Conservation (phyloP, 2,113 vertebrate species). For the Centropristis striata region DNA sequence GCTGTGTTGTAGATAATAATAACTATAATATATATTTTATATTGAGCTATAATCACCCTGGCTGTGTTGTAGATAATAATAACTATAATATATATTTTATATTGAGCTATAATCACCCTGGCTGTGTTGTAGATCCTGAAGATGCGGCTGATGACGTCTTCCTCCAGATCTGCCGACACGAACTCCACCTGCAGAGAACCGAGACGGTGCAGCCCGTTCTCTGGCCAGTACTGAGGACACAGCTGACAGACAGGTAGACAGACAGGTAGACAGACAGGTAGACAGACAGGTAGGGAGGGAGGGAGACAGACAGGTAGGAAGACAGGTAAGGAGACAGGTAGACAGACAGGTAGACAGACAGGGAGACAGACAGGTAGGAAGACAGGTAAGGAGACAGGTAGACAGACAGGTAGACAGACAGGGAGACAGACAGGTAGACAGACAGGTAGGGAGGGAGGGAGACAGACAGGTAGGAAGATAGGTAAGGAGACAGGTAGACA, state of each 20-base stretch:
- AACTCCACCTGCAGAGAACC: conserved; percentile 99
- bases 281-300: not conserved
- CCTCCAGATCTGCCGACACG: conserved; percentile 96
- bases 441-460: no score
- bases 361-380: not conserved
- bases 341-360: not conserved
- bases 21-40: no score
- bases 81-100: no score
- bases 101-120: no score
- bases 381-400: no score
- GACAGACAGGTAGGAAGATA: no score
- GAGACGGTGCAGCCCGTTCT: conserved; percentile 94
- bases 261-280: conserved; percentile 4
- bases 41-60: no score
- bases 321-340: no score
- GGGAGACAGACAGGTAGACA: no score
- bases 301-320: conserved; percentile 3
- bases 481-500: not conserved
- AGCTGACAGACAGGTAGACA: conserved; percentile 81
- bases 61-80: no score
- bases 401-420: no score
- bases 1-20: no score
- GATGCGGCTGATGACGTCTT: conserved; percentile 98
- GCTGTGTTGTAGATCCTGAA: conserved; percentile 98
- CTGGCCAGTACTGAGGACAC: conserved; percentile 99